These are phyloP conservation scores for Channallabes apus DNA, from an alignment of 2,797 vertebrate genomes.

Conservation along the genomic window DNA sequence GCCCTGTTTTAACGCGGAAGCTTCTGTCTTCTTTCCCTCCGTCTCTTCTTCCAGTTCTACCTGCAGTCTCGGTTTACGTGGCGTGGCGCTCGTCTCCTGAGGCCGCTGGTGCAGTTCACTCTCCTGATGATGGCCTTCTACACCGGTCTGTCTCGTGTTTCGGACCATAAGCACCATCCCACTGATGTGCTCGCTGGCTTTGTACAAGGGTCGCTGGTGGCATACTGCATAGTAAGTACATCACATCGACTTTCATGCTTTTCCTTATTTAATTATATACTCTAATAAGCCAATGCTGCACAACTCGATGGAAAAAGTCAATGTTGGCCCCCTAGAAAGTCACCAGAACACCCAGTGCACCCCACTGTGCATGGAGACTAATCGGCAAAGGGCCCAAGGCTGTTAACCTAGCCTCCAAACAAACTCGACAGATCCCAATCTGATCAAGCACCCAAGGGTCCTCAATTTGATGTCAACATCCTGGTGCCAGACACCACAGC, in stretches of 20 bases:
- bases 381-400: no score
- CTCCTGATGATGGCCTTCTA: constrained; percentile 99
- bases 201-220: constrained; percentile 93
- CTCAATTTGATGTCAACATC: no score
- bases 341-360: no score
- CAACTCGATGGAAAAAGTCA: no score
- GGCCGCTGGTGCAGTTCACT: constrained; percentile 96
- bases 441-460: no score
- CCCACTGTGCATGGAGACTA: no score
- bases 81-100: constrained; percentile 94
- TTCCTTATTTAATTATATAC: background rate
- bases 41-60: constrained; percentile 83
- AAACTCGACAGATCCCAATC: no score
- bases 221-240: constrained; percentile 94
- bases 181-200: constrained; percentile 94
- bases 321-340: no score
- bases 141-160: constrained; percentile 93
- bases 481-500: no score
- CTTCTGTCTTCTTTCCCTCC: background rate
- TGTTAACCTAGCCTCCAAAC: no score
- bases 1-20: background rate
- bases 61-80: constrained; percentile 98
- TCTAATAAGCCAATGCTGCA: background rate
- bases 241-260: background rate
- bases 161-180: constrained; percentile 98